Conservation (phyloP, 2,797 vertebrate species). For the Geotrypetes seraphini region DNA sequence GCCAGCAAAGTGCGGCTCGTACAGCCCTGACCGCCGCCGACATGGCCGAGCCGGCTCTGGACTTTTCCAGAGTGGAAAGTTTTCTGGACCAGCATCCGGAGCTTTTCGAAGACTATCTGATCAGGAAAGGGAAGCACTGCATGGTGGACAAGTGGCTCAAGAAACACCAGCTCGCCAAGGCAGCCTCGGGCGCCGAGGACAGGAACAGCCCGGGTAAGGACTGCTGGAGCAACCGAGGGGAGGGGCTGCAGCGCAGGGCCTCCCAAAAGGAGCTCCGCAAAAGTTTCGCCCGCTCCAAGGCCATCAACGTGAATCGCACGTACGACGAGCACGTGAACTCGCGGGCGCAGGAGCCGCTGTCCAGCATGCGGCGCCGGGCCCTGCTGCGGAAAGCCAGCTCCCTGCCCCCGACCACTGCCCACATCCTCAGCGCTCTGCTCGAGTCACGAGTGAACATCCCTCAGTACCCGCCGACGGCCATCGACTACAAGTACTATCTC, state of each 20-base stretch:
- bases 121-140: slow-evolving; percentile 75
- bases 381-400: slow-evolving; percentile 93
- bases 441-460: slow-evolving; percentile 94
- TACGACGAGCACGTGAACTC: slow-evolving; percentile 91
- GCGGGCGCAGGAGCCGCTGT: slow-evolving; percentile 85
- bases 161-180: slow-evolving; percentile 53
- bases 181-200: background rate
- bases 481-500: slow-evolving; percentile 93
- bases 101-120: slow-evolving; percentile 80
- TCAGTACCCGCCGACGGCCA: slow-evolving; percentile 87
- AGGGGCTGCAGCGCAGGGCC: slow-evolving; percentile 69
- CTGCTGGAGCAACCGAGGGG: slow-evolving; percentile 59
- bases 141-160: slow-evolving; percentile 90
- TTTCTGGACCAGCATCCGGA: slow-evolving; percentile 90
- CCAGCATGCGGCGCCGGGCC: slow-evolving; percentile 83
- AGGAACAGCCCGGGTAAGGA: slow-evolving; percentile 6
- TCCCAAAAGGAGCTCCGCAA: slow-evolving; percentile 91
- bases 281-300: slow-evolving; percentile 94
- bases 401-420: slow-evolving; percentile 86
- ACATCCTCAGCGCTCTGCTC: slow-evolving; percentile 90
- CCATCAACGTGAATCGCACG: slow-evolving; percentile 87
- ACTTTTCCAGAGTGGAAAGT: slow-evolving; percentile 91
- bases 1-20: too few relatives aligned
- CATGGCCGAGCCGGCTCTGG: slow-evolving; percentile 68
- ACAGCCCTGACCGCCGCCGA: slow-evolving; percentile 32